These are phyloP conservation scores for Microctenopoma lineatum DNA, from an alignment of 2,797 vertebrate genomes.

Conservation along the genomic window DNA sequence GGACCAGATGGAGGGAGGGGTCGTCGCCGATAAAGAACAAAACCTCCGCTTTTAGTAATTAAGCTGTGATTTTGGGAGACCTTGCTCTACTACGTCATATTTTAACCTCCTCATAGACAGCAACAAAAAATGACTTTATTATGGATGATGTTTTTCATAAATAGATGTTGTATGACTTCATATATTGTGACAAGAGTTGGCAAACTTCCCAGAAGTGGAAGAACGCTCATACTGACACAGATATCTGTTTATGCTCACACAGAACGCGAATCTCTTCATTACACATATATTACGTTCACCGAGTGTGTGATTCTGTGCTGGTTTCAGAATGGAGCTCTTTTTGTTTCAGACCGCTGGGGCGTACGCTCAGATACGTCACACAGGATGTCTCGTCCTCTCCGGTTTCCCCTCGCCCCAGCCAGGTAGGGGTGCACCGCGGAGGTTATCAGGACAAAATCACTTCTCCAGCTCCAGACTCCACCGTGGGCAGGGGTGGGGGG, in stretches of 20 bases:
- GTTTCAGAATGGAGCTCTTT: slow-evolving; percentile 35
- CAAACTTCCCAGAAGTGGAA: neutral
- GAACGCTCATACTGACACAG: neutral
- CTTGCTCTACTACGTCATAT: neutral
- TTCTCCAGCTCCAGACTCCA: slow-evolving; percentile 61
- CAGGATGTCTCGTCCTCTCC: slow-evolving; percentile 76
- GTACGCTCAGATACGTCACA: slow-evolving; percentile 64
- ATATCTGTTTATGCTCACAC: neutral
- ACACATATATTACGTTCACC: neutral
- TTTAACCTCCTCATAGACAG: neutral
- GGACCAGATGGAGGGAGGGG: slow-evolving; percentile 50
- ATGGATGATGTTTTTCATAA: slow-evolving; percentile 9
- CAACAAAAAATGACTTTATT: slow-evolving; percentile 2
- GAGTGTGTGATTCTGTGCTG: slow-evolving; percentile 22
- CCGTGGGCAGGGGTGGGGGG: slow-evolving; percentile 7
- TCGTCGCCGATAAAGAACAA: slow-evolving; percentile 64
- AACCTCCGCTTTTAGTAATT: slow-evolving; percentile 51
- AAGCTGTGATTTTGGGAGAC: slow-evolving; percentile 30
- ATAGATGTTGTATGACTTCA: slow-evolving; percentile 3
- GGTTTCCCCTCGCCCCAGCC: slow-evolving; percentile 58
- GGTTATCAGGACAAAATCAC: slow-evolving; percentile 82
- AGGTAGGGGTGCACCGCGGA: slow-evolving; percentile 49
- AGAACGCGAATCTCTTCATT: neutral
- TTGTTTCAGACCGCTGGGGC: slow-evolving; percentile 71
- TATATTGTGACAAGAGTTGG: neutral